A percentile compares a stretch with the other conserved stretches of the same genome.
These are phyloP conservation scores for Diaphora mendica DNA, from an alignment of 2,888 invertebrate species.

Conservation along the genomic window DNA sequence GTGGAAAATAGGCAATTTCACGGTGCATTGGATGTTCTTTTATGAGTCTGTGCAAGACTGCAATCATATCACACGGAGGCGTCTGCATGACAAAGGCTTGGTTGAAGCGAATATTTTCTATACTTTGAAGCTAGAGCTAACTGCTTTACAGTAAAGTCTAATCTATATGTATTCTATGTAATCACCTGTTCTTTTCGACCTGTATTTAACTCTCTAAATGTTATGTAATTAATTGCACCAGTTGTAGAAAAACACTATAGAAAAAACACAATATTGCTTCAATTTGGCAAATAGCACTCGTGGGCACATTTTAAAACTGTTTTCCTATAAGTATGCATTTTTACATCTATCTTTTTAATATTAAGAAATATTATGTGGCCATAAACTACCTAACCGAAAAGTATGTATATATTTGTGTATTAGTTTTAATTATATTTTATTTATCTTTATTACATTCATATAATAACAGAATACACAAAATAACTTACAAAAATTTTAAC, in stretches of 20 bases:
- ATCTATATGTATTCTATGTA: constrained; percentile 7
- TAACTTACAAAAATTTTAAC: no score
- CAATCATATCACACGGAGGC: constrained; percentile 60
- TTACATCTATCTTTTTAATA: background rate
- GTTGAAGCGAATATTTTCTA: constrained; percentile 67
- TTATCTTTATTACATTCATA: no score
- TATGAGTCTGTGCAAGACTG: constrained; percentile 71
- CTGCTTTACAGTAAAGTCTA: constrained; percentile 10
- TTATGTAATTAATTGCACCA: constrained; percentile 7
- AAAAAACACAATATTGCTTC: no score
- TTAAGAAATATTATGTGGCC: background rate
- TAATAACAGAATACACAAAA: no score
- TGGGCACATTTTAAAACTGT: background rate
- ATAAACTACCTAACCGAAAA: no score
- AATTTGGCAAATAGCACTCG: no score
- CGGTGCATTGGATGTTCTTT: constrained; percentile 83
- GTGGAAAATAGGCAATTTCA: constrained; percentile 86
- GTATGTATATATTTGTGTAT: no score
- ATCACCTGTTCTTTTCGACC: background rate
- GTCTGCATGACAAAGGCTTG: constrained; percentile 74
- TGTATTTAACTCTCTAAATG: background rate
- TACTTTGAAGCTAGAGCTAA: constrained; percentile 61
- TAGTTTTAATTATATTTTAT: no score
- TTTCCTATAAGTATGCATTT: background rate
- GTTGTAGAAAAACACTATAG: background rate